phyloP scores from a whole-genome alignment of 2,888 invertebrate genomes.

The Oligia fasciuncula region DNA sequence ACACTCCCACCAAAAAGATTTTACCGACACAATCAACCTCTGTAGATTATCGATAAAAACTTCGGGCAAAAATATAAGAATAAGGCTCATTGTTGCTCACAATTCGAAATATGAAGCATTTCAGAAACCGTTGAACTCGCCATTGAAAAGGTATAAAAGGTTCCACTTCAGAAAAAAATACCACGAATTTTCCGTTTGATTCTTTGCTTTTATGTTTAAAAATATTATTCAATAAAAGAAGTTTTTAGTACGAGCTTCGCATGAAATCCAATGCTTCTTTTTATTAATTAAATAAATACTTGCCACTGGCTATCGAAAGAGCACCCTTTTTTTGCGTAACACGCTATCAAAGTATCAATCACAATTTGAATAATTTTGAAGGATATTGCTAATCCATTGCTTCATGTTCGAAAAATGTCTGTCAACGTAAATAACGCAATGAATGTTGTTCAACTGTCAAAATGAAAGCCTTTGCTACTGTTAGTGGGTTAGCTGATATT shows the following conservation, averaged over 20 bases:
- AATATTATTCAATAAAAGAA: constrained; percentile 43
- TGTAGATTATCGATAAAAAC: constrained; percentile 21
- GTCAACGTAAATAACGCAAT: neutral
- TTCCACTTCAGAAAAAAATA: constrained; percentile 45
- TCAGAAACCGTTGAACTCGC: constrained; percentile 51
- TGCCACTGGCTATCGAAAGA: neutral
- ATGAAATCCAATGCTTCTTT: constrained; percentile 1
- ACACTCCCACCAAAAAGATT: constrained; percentile 11
- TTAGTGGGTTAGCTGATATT: neutral
- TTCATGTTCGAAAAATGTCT: neutral
- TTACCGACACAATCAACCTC: constrained; percentile 24
- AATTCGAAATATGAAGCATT: constrained; percentile 40
- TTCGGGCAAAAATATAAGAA: constrained; percentile 37
- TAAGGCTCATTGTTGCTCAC: constrained; percentile 24
- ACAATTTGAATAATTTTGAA: neutral
- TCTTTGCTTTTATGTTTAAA: constrained; percentile 37
- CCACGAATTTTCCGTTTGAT: constrained; percentile 32
- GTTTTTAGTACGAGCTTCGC: constrained; percentile 16
- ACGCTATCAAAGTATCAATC: neutral
- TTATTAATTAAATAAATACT: neutral
- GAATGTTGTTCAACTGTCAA: neutral
- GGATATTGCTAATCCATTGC: neutral
- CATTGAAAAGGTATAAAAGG: constrained; percentile 47
- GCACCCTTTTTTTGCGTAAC: neutral
- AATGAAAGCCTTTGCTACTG: no score